Evolutionary conservation across 2,113 vertebrate species (phyloP), one percentile per base, ranked within the genome.

Genomic region (Lamprotornis superbus): DNA sequence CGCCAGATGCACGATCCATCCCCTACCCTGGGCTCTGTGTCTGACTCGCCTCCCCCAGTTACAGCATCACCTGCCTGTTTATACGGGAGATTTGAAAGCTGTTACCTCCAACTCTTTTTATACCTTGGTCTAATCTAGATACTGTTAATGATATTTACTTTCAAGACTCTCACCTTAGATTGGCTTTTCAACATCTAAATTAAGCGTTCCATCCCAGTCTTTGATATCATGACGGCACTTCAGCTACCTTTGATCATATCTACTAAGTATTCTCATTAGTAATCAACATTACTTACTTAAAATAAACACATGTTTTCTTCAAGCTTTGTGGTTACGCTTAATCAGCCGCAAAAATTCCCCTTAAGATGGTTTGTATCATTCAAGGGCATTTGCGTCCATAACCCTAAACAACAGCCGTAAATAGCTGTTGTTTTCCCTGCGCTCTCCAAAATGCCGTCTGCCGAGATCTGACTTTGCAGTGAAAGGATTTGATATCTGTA

Each of bases 171-270:
- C 93, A 97, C 95, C 95, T 96, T 96, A 95, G 95, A 97, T 97
- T 96, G 94, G 95, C 93, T 97, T 97, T 97, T 97, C 96, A 97
- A 95, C 96, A 95, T 96, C 94, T 96, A 97, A 97, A 96, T 97
- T 95, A 96, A 96, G 96, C 93, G 95, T 97, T 96, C 95, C 95
- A 97, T 96, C 94, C 92, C 93, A 95, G 94, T 94, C 96, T 97
- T 97, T 96, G 95, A 95, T 97, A 97, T 95, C 95, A 96, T 95
- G 95, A 97, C 91, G 93, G 96, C 94, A 97, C 95, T 97, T 91
- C 95, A 90, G 93, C 89, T 97, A 95, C 93, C 96, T 97, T 97
- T 97, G 93, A 96, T 97, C 96, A 85, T 97, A 97, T 97, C 96
- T 97, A 95, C 96, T 95, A 96, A 97, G 95, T 95, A 94, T 95